Base-by-base conservation (phyloP, 2,113 vertebrate species). In the Podocnemis expansa region DNA sequence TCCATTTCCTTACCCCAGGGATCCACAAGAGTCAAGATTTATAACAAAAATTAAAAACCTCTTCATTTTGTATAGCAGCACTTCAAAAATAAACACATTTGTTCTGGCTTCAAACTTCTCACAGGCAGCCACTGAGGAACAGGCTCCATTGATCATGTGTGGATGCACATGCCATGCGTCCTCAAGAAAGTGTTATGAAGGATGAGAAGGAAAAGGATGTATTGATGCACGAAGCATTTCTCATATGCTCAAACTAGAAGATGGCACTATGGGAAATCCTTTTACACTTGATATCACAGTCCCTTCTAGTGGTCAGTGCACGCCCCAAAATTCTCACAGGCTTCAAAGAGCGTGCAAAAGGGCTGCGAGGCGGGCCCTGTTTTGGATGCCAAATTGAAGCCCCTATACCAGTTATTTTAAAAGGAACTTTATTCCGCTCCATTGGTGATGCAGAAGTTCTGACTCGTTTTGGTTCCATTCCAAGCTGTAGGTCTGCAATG, bases 391-490 rank as follows among this genome's bases (percentile, higher is more conserved):
- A 83, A 84, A 58, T 2, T 63, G 73, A 52, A 80, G 56, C 56
- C 56, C 27, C 29, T 3, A 13, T 60, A 60, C 56, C 56, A 3
- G 56, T 60, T 31, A 60, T 60, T 60, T 60, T 16, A 34, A 60
- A 60, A 16, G 58, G 58, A 60, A 13, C 58, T 60, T 13, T 60
- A 29, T 7, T 60, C 58, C 58, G 29, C 12, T 60, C 0, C 0
- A 9, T 52, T 38, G 2, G 11, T 0, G 1, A 45, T 2, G 0
- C 80, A 1, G 16, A 78, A 49, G 88, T 76, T 82, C 0, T 0
- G 67, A 41, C 22, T 41, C 38, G 11, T 73, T 41, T 34, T 56
- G 88, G 85, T 19, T 88, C 75, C 54, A 49, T 1, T 54, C 45
- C 1, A 31, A 47, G 11, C 73, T 31, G 43, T 13, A 13, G 0